These are phyloP conservation scores for Huso huso DNA, from an alignment of 2,797 vertebrate species.

Conservation along the genomic window DNA sequence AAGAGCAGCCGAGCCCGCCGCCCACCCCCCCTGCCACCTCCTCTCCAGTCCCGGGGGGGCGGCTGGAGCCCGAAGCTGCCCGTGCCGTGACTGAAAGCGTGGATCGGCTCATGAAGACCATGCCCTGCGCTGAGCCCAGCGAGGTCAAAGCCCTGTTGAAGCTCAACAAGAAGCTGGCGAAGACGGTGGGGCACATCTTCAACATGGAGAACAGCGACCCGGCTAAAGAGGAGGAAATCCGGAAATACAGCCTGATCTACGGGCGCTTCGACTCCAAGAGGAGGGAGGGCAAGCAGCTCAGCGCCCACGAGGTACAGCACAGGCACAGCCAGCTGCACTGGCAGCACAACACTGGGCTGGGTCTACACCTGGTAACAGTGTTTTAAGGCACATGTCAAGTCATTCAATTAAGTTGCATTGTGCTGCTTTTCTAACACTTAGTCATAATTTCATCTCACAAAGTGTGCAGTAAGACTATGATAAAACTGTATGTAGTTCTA, in stretches of 20 bases:
- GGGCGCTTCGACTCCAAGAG: conserved; percentile 91
- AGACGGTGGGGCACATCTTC: conserved; percentile 90
- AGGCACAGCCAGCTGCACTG: background rate
- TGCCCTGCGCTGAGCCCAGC: conserved; percentile 66
- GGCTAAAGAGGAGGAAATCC: conserved; percentile 86
- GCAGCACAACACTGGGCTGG: background rate
- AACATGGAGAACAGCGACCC: conserved; percentile 76
- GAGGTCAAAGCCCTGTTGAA: conserved; percentile 79
- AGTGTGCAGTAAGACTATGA: too few species aligned
- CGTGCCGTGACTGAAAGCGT: conserved; percentile 79
- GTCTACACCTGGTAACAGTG: too few species aligned
- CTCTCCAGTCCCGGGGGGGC: conserved; percentile 58
- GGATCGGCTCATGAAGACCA: conserved; percentile 76
- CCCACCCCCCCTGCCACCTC: conserved; percentile 25
- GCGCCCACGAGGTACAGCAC: conserved; percentile 80
- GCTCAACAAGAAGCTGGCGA: conserved; percentile 91
- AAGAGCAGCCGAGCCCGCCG: conserved; percentile 61
- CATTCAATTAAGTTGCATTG: too few species aligned
- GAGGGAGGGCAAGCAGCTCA: conserved; percentile 88
- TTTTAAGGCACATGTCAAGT: too few species aligned
- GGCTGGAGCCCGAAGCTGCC: conserved; percentile 73
- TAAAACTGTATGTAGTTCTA: too few species aligned
- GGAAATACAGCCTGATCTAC: conserved; percentile 90
- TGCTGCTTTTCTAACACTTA: too few species aligned
- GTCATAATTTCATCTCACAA: too few species aligned